Evolutionary conservation across 1,140 invertebrate genomes (phyloP).

Genomic region (Aphelinus certus): DNA sequence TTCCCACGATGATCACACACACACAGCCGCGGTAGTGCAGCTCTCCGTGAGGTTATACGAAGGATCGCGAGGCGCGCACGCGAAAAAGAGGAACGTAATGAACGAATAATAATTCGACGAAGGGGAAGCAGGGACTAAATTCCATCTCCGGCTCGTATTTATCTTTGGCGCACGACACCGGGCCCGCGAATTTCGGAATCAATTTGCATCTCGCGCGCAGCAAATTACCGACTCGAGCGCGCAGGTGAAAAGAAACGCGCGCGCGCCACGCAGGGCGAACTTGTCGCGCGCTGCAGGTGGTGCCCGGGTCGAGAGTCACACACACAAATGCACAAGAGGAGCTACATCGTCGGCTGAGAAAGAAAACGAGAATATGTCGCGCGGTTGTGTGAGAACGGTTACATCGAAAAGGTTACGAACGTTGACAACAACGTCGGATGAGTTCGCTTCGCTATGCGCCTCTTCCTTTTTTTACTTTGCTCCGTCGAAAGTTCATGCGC

Average conservation of each 20-base stretch:
- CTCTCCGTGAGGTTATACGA: too few species aligned
- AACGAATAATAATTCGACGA: constrained; percentile 12
- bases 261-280: constrained; percentile 15
- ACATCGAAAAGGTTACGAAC: too few species aligned
- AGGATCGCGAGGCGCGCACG: too few species aligned
- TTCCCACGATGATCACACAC: too few species aligned
- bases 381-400: neutral
- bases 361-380: neutral
- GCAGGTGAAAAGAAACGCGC: constrained; percentile 7
- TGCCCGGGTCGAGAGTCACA: neutral
- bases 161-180: neutral
- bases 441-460: too few species aligned
- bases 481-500: too few species aligned
- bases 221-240: constrained; percentile 22
- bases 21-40: too few species aligned
- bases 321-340: neutral
- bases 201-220: constrained; percentile 35
- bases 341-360: neutral
- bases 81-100: neutral
- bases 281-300: constrained; percentile 29
- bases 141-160: too few species aligned
- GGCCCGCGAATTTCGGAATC: constrained; percentile 25
- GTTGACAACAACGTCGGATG: too few species aligned
- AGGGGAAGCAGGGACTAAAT: neutral
- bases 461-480: too few species aligned